Conservation (phyloP, 64 coral and sea anemone species). For the Montipora efflorescens region DNA sequence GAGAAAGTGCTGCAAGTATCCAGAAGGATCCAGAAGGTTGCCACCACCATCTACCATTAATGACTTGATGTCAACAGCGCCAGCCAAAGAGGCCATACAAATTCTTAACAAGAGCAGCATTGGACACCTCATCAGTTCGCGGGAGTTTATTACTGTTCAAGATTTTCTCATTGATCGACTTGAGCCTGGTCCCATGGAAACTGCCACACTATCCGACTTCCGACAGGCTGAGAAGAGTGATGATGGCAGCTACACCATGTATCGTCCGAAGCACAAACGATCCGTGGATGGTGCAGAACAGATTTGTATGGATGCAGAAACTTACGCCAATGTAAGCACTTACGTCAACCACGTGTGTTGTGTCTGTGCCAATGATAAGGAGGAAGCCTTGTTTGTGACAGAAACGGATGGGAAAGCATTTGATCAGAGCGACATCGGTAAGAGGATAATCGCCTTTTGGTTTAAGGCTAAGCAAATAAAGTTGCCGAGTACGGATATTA, state of each 20-base stretch:
- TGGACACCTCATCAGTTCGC: background rate
- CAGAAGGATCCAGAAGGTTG: background rate
- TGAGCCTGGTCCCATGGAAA: conserved; percentile 6
- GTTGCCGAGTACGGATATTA: conserved; percentile 3
- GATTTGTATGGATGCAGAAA: conserved; percentile 13
- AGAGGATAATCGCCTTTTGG: conserved; percentile 19
- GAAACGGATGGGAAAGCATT: background rate
- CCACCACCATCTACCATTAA: conserved; percentile 8
- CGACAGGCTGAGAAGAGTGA: conserved; percentile 8
- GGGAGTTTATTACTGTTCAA: background rate
- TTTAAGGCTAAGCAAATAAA: conserved; percentile 19
- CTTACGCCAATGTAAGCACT: background rate
- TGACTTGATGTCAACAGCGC: background rate
- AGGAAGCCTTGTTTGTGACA: conserved; percentile 13
- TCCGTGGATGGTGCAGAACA: background rate
- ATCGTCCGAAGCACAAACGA: conserved; percentile 9
- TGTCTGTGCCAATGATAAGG: conserved; percentile 8
- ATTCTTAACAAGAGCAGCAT: conserved; percentile 36
- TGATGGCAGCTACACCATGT: conserved; percentile 25
- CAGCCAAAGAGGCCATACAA: background rate
- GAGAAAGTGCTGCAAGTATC: conserved; percentile 6
- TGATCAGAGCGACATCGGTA: conserved; percentile 3
- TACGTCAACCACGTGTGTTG: background rate
- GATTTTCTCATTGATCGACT: conserved; percentile 8
- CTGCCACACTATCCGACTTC: conserved; percentile 17